phyloP scores from a whole-genome alignment of 92 coral and sea anemone genomes.

The Diadumene lineata region DNA sequence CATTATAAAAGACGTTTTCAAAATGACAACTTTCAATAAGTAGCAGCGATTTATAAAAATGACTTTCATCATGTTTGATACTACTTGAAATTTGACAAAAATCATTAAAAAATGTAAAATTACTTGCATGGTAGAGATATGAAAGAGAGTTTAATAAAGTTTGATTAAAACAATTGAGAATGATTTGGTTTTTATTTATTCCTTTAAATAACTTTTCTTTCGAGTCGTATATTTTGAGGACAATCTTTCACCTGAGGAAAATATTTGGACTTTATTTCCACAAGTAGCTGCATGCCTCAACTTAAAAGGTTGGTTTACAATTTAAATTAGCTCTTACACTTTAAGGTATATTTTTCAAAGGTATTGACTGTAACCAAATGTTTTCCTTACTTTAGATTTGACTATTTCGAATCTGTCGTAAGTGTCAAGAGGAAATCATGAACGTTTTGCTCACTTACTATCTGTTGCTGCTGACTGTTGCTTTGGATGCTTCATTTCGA shows the following conservation, averaged over 20 bases:
- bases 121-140: neutral
- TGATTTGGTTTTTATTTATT: neutral
- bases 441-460: no score
- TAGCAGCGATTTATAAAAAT: neutral
- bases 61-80: neutral
- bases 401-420: no score
- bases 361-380: no score
- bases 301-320: neutral
- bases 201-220: neutral
- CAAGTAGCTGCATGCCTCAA: slow-evolving; percentile 2
- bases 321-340: neutral
- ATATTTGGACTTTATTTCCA: neutral
- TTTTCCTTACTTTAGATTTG: no score
- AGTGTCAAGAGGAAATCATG: no score
- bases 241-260: neutral
- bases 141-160: neutral
- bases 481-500: no score
- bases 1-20: neutral
- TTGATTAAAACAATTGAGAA: neutral
- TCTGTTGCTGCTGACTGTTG: no score
- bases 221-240: neutral
- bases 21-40: neutral
- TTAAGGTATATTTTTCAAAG: no score
- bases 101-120: neutral
- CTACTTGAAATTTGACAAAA: neutral